Percentiles rank a stretch among this genome's conserved stretches.
Conservation (phyloP, 37 sponge, comb jelly and placozoan species). For the Hormiphora californensis region DNA sequence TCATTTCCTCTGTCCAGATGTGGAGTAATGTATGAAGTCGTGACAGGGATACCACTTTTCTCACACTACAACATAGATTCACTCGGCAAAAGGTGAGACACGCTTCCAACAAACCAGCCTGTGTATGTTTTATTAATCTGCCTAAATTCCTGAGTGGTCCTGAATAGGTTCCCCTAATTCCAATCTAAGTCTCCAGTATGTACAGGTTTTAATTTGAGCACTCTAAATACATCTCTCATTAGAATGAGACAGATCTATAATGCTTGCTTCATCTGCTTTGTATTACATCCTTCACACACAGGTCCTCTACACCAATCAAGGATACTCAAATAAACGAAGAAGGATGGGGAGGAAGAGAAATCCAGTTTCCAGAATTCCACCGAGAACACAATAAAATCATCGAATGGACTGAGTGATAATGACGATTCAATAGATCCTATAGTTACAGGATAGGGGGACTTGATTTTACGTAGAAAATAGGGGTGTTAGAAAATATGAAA, state of each 20-base stretch:
- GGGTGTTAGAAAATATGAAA: too few species aligned
- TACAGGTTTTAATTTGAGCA: too few species aligned
- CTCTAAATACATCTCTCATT: too few species aligned
- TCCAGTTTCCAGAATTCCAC: neutral
- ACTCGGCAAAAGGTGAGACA: too few species aligned
- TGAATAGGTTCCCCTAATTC: too few species aligned
- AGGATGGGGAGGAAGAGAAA: neutral
- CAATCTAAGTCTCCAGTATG: too few species aligned
- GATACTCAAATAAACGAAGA: neutral
- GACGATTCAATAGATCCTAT: slow-evolving; percentile 52
- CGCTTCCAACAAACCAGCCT: too few species aligned
- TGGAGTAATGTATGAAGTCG: slow-evolving; percentile 48
- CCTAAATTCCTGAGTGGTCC: too few species aligned
- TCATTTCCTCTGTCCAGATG: neutral
- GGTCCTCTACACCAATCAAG: slow-evolving; percentile 12
- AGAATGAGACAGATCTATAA: too few species aligned
- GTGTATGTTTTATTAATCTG: too few species aligned
- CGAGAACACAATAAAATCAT: neutral
- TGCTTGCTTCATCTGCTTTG: neutral
- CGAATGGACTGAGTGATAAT: neutral
- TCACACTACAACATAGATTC: slow-evolving; percentile 4
- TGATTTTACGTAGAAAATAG: too few species aligned
- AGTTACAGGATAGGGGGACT: too few species aligned
- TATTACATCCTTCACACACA: neutral
- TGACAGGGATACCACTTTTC: slow-evolving; percentile 39